phyloP scores from a whole-genome alignment of 2,113 vertebrate genomes.

The Gallinago undulata region DNA sequence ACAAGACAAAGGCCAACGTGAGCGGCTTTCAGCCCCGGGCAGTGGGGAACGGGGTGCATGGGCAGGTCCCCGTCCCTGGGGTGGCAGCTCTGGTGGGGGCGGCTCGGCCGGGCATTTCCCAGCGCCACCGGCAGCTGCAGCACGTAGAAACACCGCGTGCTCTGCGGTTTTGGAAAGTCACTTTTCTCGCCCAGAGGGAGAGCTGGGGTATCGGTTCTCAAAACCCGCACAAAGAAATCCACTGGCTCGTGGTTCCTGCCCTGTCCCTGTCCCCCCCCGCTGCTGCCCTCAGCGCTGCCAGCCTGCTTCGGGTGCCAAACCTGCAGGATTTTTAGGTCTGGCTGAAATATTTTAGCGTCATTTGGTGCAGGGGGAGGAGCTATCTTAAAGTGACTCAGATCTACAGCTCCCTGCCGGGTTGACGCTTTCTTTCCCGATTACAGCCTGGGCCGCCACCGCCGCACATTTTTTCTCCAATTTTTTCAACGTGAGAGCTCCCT shows the following conservation, averaged over 20 bases:
- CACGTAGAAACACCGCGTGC: not conserved
- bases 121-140: not conserved
- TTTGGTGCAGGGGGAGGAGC: constrained; percentile 57
- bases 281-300: not conserved
- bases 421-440: not conserved
- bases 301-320: not conserved
- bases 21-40: fast-evolving
- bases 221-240: not conserved
- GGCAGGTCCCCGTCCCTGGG: not conserved
- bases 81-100: not conserved
- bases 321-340: not conserved
- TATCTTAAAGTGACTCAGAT: not conserved
- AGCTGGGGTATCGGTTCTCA: constrained; percentile 45
- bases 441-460: not conserved
- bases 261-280: fast-evolving
- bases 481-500: constrained; percentile 9
- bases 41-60: fast-evolving
- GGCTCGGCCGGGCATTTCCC: not conserved
- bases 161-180: constrained; percentile 53
- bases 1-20: not conserved
- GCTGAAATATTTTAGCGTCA: not conserved
- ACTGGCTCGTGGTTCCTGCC: constrained; percentile 3
- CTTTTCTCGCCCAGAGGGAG: not conserved
- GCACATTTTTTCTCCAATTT: not conserved
- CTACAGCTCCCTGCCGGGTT: not conserved